A percentile compares a stretch with the other conserved stretches of the same genome.
phyloP scores from a whole-genome alignment of 2,113 vertebrate genomes.

The Chitala chitala region DNA sequence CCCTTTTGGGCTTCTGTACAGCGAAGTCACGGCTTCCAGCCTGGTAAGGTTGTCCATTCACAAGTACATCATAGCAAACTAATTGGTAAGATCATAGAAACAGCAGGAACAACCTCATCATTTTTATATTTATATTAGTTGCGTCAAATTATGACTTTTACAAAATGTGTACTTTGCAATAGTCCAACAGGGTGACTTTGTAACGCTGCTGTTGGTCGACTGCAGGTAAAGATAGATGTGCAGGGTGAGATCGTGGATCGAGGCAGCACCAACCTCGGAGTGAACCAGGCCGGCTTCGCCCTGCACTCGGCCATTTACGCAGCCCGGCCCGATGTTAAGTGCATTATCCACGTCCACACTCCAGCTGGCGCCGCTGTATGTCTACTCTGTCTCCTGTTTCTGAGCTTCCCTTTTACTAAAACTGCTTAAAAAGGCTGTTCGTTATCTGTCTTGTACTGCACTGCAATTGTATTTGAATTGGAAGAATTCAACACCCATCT shows the following conservation, averaged over 20 bases:
- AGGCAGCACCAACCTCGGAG: slow-evolving; percentile 89
- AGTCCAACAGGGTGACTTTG: neutral
- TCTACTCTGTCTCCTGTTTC: neutral
- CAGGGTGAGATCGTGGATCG: slow-evolving; percentile 86
- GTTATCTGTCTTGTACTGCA: too few relatives aligned
- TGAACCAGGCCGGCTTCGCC: slow-evolving; percentile 87
- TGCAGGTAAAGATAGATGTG: slow-evolving; percentile 84
- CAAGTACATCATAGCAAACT: neutral
- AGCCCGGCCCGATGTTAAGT: slow-evolving; percentile 79
- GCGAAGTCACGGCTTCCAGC: slow-evolving; percentile 93
- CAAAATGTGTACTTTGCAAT: too few relatives aligned
- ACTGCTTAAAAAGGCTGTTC: too few relatives aligned
- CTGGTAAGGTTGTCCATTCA: slow-evolving; percentile 67
- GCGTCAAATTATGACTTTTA: too few relatives aligned
- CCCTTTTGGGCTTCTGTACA: slow-evolving; percentile 92
- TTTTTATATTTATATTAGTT: too few relatives aligned
- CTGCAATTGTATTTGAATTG: too few relatives aligned
- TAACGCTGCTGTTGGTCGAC: neutral
- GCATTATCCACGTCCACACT: slow-evolving; percentile 86
- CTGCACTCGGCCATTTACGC: slow-evolving; percentile 88
- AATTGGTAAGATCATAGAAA: neutral
- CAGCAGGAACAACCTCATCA: too few relatives aligned
- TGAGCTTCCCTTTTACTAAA: neutral
- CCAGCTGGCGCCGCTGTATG: slow-evolving; percentile 86
- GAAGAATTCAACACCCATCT: too few relatives aligned